Percentiles rank a stretch among this genome's conserved stretches.
phyloP scores from a whole-genome alignment of 2,797 vertebrate species.

The Anabas testudineus region DNA sequence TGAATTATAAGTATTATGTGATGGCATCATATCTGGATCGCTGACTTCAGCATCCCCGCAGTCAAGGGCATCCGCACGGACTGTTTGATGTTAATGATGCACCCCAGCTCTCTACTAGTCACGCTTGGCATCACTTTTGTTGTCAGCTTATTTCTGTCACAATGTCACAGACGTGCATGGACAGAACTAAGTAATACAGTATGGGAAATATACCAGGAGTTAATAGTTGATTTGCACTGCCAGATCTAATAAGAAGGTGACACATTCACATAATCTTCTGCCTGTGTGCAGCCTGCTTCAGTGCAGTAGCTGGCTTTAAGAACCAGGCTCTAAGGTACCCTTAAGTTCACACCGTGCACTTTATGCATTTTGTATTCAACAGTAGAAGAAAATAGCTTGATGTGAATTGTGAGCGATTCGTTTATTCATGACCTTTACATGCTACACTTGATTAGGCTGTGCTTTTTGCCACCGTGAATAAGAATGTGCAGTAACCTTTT shows the following conservation, averaged over 20 bases:
- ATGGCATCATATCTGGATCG: background rate
- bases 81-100: background rate
- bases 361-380: slow-evolving; percentile 2
- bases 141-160: background rate
- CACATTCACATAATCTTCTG: background rate
- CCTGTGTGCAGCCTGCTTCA: background rate
- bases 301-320: background rate
- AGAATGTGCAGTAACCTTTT: slow-evolving; percentile 57
- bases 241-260: background rate
- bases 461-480: slow-evolving; percentile 36
- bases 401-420: slow-evolving; percentile 13
- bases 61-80: slow-evolving; percentile 9
- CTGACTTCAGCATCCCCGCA: slow-evolving; percentile 1
- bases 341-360: background rate
- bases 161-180: background rate
- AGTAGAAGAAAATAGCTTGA: background rate
- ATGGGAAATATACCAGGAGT: background rate
- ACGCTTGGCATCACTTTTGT: background rate
- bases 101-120: rapidly evolving
- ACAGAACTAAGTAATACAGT: background rate
- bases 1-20: background rate
- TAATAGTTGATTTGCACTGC: background rate
- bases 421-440: slow-evolving; percentile 55
- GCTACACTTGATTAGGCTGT: slow-evolving; percentile 45
- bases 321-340: background rate